Base-by-base conservation (phyloP, 2,113 vertebrate species). In the Barnardius zonarius region DNA sequence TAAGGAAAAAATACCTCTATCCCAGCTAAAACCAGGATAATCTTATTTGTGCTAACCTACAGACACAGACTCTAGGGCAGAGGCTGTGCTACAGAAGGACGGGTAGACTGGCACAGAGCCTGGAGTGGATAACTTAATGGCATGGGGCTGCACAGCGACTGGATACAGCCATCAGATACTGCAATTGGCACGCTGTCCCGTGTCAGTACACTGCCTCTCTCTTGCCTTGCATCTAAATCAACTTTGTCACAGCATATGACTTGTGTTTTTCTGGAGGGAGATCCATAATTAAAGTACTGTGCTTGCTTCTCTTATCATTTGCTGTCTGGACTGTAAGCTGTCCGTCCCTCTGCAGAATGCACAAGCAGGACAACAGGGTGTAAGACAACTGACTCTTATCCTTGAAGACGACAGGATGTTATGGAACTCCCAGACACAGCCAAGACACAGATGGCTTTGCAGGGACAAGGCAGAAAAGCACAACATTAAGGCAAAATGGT, bases 401-500 rank as follows among this genome's bases (percentile, higher is more conserved):
- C 66, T n/a, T 3, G 24, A 39, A 20, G 57, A 76, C 16, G 14
- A 39, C 70, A 80, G 57, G 67, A 72, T 23, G 27, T 17, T 22
- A 37, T 0, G 4, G 66, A 92, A 49, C 10, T 35, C 52, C 13
- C 30, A 52, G 22, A 51, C 0, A 3, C 17, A 57, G 44, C 17
- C 7, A 51, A 79, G 61, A 78, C 0, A 5, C 7, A 31, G 10
- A 12, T 0, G 7, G 39, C 33, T 82, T 85, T 35, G 67, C 43
- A 55, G 30, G 41, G 39, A 68, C 1, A 5, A 18, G 13, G 20
- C 62, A 67, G 46, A 77, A 82, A 88, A 81, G 31, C 37, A 33
- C 46, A 39, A 2, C 0, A 0, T 59, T 4, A 10, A 52, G 27
- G 49, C 35, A 83, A 27, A 85, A 18, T 0, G 2, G 30, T 24